Evolutionary conservation across 2,797 vertebrate genomes (phyloP), one percentile per base, ranked within the genome.

Genomic region (Lagocephalus sceleratus): DNA sequence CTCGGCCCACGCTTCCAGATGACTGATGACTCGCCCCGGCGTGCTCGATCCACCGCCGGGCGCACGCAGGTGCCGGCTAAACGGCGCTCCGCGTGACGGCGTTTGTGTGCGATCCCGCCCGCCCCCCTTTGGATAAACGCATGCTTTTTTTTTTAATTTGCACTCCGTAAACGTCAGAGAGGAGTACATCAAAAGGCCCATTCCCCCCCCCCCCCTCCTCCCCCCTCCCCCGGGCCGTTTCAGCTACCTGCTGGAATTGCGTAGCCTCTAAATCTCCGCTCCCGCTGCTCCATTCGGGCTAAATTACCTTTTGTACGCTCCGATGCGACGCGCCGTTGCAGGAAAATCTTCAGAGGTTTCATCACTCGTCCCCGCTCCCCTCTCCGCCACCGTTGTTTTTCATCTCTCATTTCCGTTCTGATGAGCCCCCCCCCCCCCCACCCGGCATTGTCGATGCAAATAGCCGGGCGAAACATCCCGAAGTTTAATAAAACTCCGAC

Each of bases 281-380:
- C 58, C 71, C 6, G 52, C 74, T 52, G 53, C 66, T 75, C 64
- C 63, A 57, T 75, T 85, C 77, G 63, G 47, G 66, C 41, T 60
- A 79, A 79, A 83, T 82, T 82, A 76, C 70, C 68, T 75, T 74
- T 66, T 63, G 73, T 77, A 73, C 71, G 73, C 83, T 75, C 71
- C 69, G 73, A 71, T 55, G 75, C 68, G 61, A 57, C 64, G 35
- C 22, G 11, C 35, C 46, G 54, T 85, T 88, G 85, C 87, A 75
- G 58, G 79, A 56, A 65, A 82, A 78, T 63, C 63, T 66, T 68
- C 73, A 52, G 23, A 0, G 58, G 61, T 88, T 89, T 86, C 87
- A 86, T 89, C 87, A 87, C 67, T 60, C 72, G 47, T 57, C 40
- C 39, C 59, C 23, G 6, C 60, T 47, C 57, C 9, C 66, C 57